These are phyloP conservation scores for Siniperca scherzeri DNA, from an alignment of 2,797 vertebrate species.

Conservation along the genomic window DNA sequence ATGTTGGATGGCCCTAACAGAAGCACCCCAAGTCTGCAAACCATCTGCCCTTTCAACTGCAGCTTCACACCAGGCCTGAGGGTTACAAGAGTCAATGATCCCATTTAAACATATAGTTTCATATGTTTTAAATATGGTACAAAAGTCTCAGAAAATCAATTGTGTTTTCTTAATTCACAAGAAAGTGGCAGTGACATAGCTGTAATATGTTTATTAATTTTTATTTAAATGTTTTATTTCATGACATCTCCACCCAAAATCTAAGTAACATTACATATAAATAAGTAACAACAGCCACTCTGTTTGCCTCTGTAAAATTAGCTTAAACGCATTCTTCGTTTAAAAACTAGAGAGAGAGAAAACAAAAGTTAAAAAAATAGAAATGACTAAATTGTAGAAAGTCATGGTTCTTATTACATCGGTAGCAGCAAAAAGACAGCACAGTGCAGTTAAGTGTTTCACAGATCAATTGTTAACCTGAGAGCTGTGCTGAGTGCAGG, in stretches of 20 bases:
- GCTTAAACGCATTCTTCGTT: not conserved
- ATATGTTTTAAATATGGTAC: not conserved
- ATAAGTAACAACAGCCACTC: not conserved
- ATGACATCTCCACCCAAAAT: not conserved
- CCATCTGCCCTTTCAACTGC: conserved; percentile 89
- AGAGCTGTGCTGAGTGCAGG: conserved; percentile 87
- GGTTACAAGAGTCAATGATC: not conserved
- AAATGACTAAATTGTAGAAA: not conserved
- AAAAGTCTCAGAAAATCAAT: not conserved
- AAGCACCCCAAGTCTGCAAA: conserved; percentile 92
- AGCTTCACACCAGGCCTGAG: conserved; percentile 93
- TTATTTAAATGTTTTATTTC: not conserved
- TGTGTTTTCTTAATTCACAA: not conserved
- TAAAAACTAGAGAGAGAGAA: not conserved
- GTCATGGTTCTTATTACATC: not conserved
- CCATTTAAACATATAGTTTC: not conserved
- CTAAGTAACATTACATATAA: not conserved
- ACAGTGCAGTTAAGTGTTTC: not conserved
- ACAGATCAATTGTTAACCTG: conserved; percentile 64
- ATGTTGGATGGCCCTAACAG: conserved; percentile 93
- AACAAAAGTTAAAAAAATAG: not conserved
- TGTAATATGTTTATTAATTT: not conserved
- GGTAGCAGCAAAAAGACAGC: not conserved
- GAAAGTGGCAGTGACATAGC: not conserved
- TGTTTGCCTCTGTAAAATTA: not conserved